Evolutionary conservation across 1,140 invertebrate species (phyloP).

Genomic region (Cotesia chilonis): DNA sequence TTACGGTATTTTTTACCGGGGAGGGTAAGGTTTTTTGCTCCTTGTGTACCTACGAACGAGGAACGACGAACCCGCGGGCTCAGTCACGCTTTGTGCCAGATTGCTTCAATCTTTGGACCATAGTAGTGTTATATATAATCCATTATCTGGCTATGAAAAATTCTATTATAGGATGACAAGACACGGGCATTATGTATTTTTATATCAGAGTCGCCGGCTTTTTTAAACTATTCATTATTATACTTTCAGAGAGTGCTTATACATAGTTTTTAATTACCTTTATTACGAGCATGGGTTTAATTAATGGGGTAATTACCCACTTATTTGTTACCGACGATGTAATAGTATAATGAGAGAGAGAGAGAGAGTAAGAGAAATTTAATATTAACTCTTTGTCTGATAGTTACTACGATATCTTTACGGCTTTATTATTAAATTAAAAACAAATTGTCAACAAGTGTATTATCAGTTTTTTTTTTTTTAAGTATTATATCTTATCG

Average conservation of each 20-base stretch:
- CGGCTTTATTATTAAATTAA: too few relatives aligned
- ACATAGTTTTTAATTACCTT: too few relatives aligned
- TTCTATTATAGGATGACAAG: slow-evolving; percentile 36
- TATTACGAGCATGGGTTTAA: too few relatives aligned
- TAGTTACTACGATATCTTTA: too few relatives aligned
- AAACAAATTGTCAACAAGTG: too few relatives aligned
- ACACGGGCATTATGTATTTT: background rate
- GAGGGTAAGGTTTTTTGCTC: background rate
- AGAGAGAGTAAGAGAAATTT: too few relatives aligned
- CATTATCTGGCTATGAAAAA: slow-evolving; percentile 43
- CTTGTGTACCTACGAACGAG: slow-evolving; percentile 26
- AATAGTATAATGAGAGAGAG: too few relatives aligned
- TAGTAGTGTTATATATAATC: background rate
- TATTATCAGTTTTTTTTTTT: slow-evolving; percentile 14
- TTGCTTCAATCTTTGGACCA: slow-evolving; percentile 39
- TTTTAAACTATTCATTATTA: background rate
- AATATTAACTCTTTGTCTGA: too few relatives aligned
- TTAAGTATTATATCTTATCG: slow-evolving; percentile 22
- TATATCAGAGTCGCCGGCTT: background rate
- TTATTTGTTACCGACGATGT: too few relatives aligned
- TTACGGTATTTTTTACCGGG: too few relatives aligned
- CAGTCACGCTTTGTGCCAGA: slow-evolving; percentile 43
- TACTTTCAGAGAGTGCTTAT: too few relatives aligned
- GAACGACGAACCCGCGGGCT: slow-evolving; percentile 26
- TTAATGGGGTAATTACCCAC: too few relatives aligned